phyloP scores from a whole-genome alignment of 2,797 vertebrate genomes.

The Selene dorsalis region DNA sequence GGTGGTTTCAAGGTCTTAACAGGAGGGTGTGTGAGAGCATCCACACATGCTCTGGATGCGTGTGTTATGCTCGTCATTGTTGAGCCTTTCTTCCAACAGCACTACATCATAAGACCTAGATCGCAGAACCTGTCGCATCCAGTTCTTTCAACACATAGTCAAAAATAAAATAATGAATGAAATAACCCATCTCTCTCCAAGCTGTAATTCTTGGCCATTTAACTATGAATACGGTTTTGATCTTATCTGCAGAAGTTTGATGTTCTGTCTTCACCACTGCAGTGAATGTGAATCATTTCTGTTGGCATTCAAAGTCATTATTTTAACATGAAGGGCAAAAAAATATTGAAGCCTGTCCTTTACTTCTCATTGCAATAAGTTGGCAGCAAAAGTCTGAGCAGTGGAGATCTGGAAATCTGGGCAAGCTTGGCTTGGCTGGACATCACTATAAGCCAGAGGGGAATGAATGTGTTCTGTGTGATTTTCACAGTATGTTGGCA shows the following conservation, averaged over 20 bases:
- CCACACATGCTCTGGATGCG: background rate
- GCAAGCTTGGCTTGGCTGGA: too few species aligned
- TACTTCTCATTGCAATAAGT: background rate
- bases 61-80: background rate
- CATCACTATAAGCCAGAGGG: background rate
- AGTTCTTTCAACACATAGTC: background rate
- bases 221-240: background rate
- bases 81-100: background rate
- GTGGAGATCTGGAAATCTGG: background rate
- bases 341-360: background rate
- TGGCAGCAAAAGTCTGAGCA: background rate
- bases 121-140: constrained; percentile 1
- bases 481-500: too few species aligned
- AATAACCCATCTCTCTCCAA: too few species aligned
- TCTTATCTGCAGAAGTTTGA: background rate
- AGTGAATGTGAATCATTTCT: background rate
- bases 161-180: too few species aligned
- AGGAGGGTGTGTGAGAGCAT: constrained; percentile 30
- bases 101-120: background rate
- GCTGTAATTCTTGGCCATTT: background rate
- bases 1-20: constrained; percentile 73
- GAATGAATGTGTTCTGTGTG: too few species aligned
- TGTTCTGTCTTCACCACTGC: background rate
- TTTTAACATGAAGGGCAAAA: background rate
- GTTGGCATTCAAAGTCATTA: background rate